phyloP scores from a whole-genome alignment of 2,888 invertebrate species.

The Athalia cordata region DNA sequence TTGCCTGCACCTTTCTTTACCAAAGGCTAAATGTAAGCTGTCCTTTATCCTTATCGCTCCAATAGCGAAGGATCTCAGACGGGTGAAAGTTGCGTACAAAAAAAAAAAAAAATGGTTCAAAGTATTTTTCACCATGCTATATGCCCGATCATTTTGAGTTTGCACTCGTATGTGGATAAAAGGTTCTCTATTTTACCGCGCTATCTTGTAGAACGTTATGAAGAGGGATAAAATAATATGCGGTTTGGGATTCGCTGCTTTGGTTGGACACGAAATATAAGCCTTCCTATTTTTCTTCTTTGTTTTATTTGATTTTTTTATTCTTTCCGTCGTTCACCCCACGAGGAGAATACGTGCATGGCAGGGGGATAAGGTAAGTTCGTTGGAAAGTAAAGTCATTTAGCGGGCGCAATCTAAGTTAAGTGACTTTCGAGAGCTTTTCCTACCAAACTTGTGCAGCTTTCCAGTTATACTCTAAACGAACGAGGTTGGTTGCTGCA shows the following conservation, averaged over 20 bases:
- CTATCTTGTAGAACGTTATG: background rate
- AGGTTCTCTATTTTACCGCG: no score
- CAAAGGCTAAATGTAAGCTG: no score
- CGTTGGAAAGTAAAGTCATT: constrained; percentile 71
- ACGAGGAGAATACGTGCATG: constrained; percentile 44
- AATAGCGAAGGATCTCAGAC: no score
- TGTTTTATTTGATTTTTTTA: no score
- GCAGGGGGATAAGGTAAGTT: constrained; percentile 61
- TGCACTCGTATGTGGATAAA: no score
- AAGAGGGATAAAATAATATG: background rate
- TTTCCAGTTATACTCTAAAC: constrained; percentile 26
- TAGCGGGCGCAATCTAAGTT: constrained; percentile 72
- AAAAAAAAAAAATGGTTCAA: no score
- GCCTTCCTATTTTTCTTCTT: constrained; percentile 9
- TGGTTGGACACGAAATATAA: constrained; percentile 15
- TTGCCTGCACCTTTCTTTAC: background rate
- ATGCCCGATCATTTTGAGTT: no score
- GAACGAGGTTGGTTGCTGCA: constrained; percentile 10
- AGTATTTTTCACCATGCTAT: no score
- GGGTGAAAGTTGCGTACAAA: no score
- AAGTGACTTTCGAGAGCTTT: constrained; percentile 72
- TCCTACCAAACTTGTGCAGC: constrained; percentile 59
- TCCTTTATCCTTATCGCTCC: no score
- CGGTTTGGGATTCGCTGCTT: constrained; percentile 3
- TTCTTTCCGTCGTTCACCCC: constrained; percentile 5